Evolutionary conservation across 2,797 vertebrate genomes (phyloP), one percentile per base, ranked within the genome.

Genomic region (Sebastes iracundus): DNA sequence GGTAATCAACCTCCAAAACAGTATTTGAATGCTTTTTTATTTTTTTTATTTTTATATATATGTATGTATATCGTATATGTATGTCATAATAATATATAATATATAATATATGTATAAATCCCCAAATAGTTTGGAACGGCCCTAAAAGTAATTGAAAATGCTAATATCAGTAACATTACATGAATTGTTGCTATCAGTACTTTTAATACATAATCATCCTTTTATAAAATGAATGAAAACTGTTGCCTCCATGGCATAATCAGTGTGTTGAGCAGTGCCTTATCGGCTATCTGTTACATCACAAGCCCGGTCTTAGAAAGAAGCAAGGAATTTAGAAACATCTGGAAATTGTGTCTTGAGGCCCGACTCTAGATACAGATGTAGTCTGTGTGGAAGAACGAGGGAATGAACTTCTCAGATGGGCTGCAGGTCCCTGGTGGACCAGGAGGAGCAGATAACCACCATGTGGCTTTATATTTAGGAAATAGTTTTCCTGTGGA

Each of bases 381-480:
- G 82, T 70, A 85, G 70, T 69, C 74, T 92, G 77, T 86, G 81
- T 75, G 83, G 71, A 86, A 65, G 77, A 85, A 70, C 6, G 64
- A 77, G 73, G 78, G 78, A 88, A 93, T 93, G 60, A 74, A 69
- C 68, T 89, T 94, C 82, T 93, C 90, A 93, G 90, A 91, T 90
- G 88, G 75, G 65, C 79, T 81, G 72, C 67, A 81, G 23, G 55
- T 84, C 86, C 77, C 78, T 4, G 13, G 68, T 83, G 77, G 30
- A 59, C 65, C 58, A 67, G 25, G 25, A 82, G 66, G 27, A 87
- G 82, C 72, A 79, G 68, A 79, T 72, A 67, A 67, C 46, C 53
- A 67, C 71, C 42, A 78, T 35, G 32, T 87, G 80, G 79, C 63
- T 89, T 81, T 77, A 60, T 72, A 80, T 73, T 88, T 72, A 70